Percentiles rank a stretch among this genome's conserved stretches.
phyloP scores from a whole-genome alignment of 2,888 invertebrate species.

The Strigamia crassipes region DNA sequence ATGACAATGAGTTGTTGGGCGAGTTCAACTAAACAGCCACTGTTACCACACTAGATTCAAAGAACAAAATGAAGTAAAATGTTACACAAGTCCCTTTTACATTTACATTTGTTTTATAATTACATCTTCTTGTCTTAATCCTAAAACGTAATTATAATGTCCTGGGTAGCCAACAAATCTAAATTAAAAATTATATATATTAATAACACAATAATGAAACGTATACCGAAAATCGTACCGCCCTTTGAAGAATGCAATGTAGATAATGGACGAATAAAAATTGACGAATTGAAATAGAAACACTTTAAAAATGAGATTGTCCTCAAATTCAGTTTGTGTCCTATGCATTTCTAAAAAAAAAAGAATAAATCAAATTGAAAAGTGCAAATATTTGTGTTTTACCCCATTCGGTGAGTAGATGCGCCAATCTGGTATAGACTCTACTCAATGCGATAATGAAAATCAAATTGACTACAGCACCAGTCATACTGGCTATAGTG shows the following conservation, averaged over 20 bases:
- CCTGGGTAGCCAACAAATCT: slow-evolving; percentile 64
- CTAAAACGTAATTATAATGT: slow-evolving; percentile 62
- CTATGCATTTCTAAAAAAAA: slow-evolving; percentile 59
- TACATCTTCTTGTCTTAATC: slow-evolving; percentile 65
- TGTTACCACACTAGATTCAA: slow-evolving; percentile 64
- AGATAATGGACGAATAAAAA: slow-evolving; percentile 67
- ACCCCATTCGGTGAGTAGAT: slow-evolving; percentile 65
- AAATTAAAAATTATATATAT: background rate
- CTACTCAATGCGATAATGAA: slow-evolving; percentile 65
- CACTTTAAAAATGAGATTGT: slow-evolving; percentile 66
- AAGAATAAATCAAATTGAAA: slow-evolving; percentile 8
- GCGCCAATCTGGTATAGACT: slow-evolving; percentile 64
- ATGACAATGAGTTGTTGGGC: slow-evolving; percentile 66
- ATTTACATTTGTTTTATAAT: slow-evolving; percentile 52
- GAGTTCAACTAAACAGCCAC: slow-evolving; percentile 65
- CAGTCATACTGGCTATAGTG: slow-evolving; percentile 63
- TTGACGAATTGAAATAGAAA: slow-evolving; percentile 68
- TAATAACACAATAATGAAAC: background rate
- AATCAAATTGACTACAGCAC: slow-evolving; percentile 64
- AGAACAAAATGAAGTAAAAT: background rate
- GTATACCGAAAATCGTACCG: slow-evolving; percentile 55
- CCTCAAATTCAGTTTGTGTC: slow-evolving; percentile 67
- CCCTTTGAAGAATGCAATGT: slow-evolving; percentile 68
- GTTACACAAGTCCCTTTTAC: background rate
- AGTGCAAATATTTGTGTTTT: slow-evolving; percentile 43